Conservation (phyloP, 1,140 invertebrate genomes). For the Samia ricini region DNA sequence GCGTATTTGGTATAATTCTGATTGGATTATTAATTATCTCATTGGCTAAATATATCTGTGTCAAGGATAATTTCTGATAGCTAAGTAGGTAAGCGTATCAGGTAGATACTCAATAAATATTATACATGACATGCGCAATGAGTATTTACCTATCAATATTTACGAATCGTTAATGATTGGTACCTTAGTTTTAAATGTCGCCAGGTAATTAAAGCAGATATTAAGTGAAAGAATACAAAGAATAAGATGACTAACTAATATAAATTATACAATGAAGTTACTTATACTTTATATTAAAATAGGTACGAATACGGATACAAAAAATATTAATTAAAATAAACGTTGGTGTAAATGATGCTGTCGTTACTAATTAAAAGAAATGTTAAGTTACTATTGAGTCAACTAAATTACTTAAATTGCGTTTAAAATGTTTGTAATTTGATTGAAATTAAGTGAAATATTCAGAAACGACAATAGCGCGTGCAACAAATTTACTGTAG, state of each 20-base stretch:
- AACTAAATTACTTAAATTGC: not conserved
- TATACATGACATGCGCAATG: slow-evolving; percentile 1
- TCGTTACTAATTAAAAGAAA: not conserved
- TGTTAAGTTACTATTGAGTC: not conserved
- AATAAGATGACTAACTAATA: not conserved
- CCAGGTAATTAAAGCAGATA: slow-evolving; percentile 25
- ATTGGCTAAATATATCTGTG: not conserved
- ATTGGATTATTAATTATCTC: slow-evolving; percentile 2
- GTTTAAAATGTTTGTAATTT: not conserved
- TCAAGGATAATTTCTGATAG: slow-evolving; percentile 4
- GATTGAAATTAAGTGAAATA: not conserved
- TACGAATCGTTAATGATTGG: not conserved
- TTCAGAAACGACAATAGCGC: not conserved
- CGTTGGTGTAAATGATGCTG: not conserved
- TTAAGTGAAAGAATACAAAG: slow-evolving; percentile 14
- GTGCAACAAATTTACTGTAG: not conserved
- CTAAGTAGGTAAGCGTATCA: not conserved
- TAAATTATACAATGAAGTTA: not conserved
- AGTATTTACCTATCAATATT: not conserved
- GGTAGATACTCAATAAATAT: slow-evolving; percentile 7
- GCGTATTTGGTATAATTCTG: not conserved
- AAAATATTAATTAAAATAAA: not conserved
- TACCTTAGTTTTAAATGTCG: slow-evolving; percentile 20
- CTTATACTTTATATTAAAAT: too few relatives aligned
- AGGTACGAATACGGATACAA: not conserved